Percentiles rank a stretch among this genome's conserved stretches.
Conservation (phyloP, 2,797 vertebrate species). For the Macroramphosus scolopax region DNA sequence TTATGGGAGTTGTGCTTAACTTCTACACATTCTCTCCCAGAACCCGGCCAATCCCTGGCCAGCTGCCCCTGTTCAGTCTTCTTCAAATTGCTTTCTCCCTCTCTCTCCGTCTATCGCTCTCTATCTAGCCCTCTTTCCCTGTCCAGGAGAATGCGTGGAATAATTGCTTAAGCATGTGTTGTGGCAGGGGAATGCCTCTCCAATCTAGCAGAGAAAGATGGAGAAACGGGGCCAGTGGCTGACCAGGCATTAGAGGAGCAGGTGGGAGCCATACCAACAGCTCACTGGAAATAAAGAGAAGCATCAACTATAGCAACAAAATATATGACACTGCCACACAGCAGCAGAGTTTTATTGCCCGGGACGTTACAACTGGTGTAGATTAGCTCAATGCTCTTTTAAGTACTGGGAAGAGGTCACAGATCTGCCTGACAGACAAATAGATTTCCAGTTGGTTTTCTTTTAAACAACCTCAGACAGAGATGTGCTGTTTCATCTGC, state of each 20-base stretch:
- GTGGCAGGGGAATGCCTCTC: conserved; percentile 62
- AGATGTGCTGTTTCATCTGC: conserved; percentile 59
- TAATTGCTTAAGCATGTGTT: conserved; percentile 79
- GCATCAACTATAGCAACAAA: conserved; percentile 13
- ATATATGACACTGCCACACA: conserved; percentile 19
- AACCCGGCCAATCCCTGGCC: conserved; percentile 68
- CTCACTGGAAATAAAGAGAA: conserved; percentile 13
- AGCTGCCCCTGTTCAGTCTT: conserved; percentile 70
- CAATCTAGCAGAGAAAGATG: conserved; percentile 34
- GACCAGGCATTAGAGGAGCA: conserved; percentile 62
- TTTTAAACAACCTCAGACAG: conserved; percentile 57
- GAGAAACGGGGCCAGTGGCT: conserved; percentile 52
- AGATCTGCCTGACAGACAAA: conserved; percentile 37
- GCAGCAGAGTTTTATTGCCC: conserved; percentile 35
- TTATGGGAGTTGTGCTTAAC: conserved; percentile 74
- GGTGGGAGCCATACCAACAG: conserved; percentile 52
- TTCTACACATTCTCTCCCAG: conserved; percentile 70
- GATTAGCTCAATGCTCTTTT: conserved; percentile 37
- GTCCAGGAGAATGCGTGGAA: conserved; percentile 66
- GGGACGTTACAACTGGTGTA: conserved; percentile 50
- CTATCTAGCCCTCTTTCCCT: conserved; percentile 36
- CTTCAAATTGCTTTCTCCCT: conserved; percentile 52
- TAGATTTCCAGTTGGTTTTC: conserved; percentile 51
- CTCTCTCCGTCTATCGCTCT: conserved; percentile 23
- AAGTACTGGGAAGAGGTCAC: conserved; percentile 12